Evolutionary conservation across 2,888 invertebrate genomes (phyloP).

Genomic region (Rhamnusium bicolor): DNA sequence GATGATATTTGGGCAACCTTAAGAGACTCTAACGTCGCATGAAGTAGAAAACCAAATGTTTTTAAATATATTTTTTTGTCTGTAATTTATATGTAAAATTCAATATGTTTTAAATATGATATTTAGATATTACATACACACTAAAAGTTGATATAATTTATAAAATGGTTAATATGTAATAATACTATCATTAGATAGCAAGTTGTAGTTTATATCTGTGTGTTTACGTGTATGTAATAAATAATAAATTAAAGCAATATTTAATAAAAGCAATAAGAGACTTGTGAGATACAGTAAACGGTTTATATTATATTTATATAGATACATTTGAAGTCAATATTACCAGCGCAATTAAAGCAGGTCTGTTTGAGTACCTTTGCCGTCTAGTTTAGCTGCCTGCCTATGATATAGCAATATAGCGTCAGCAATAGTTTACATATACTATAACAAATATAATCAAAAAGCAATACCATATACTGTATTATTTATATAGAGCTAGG

Average conservation of each 20-base stretch:
- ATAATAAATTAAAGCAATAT: background rate
- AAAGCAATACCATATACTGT: constrained; percentile 69
- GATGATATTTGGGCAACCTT: too few species aligned
- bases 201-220: background rate
- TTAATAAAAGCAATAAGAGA: constrained; percentile 33
- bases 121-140: too few species aligned
- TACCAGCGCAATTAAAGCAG: constrained; percentile 44
- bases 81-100: too few species aligned
- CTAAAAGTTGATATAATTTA: too few species aligned
- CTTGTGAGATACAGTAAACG: constrained; percentile 28
- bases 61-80: too few species aligned
- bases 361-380: constrained; percentile 53
- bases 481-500: constrained; percentile 67
- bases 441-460: constrained; percentile 66
- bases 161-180: too few species aligned
- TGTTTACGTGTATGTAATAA: background rate
- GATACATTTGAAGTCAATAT: constrained; percentile 42
- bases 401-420: constrained; percentile 70
- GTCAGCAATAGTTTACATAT: constrained; percentile 69
- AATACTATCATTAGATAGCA: too few species aligned
- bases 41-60: too few species aligned
- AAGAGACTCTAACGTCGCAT: too few species aligned
- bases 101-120: too few species aligned
- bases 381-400: constrained; percentile 67
- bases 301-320: constrained; percentile 19